phyloP scores from a whole-genome alignment of 2,888 invertebrate species.

The Isoperla grammatica region DNA sequence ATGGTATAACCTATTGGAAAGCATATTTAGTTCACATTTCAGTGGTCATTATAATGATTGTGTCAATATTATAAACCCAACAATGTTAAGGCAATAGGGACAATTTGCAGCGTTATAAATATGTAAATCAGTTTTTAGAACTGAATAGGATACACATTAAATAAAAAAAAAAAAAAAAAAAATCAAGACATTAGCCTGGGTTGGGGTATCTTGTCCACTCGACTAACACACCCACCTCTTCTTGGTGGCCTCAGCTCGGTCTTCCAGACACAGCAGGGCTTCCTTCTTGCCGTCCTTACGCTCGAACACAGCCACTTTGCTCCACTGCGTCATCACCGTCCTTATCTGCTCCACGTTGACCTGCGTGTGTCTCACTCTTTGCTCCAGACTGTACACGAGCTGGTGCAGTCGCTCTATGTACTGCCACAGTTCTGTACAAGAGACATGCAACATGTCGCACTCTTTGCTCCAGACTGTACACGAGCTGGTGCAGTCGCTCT shows the following conservation, averaged over 20 bases:
- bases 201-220: too few species aligned
- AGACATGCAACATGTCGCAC: too few species aligned
- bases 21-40: too few species aligned
- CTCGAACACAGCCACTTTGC: slow-evolving; percentile 78
- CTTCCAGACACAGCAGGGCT: slow-evolving; percentile 73
- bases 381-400: slow-evolving; percentile 73
- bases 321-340: slow-evolving; percentile 76
- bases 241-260: slow-evolving; percentile 67
- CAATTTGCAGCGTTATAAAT: too few species aligned
- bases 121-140: too few species aligned
- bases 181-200: too few species aligned
- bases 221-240: slow-evolving; percentile 57
- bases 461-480: slow-evolving; percentile 72
- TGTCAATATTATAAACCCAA: too few species aligned
- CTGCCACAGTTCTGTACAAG: slow-evolving; percentile 68
- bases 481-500: slow-evolving; percentile 67
- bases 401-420: slow-evolving; percentile 74
- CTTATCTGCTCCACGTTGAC: slow-evolving; percentile 76
- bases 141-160: too few species aligned
- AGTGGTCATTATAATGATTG: too few species aligned
- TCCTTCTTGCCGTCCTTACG: slow-evolving; percentile 84
- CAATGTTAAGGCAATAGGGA: too few species aligned
- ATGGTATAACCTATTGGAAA: too few species aligned
- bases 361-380: slow-evolving; percentile 76
- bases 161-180: too few species aligned